Conservation (phyloP, 2,113 vertebrate species). For the Hippoglossus stenolepis region DNA sequence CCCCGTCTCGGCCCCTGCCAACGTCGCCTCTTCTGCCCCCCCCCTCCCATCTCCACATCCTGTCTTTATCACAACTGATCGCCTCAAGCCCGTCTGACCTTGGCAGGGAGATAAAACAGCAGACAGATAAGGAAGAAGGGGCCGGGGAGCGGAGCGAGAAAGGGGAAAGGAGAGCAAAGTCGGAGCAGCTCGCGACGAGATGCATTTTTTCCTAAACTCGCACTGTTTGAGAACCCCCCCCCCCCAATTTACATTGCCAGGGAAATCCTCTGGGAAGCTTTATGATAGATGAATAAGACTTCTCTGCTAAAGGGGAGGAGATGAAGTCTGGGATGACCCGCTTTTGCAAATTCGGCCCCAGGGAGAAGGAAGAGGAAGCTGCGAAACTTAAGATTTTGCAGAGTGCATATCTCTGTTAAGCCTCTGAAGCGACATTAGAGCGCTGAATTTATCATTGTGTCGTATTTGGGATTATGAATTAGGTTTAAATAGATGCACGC, state of each 20-base stretch:
- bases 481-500: constrained; percentile 37
- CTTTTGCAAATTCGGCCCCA: constrained; percentile 80
- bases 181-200: constrained; percentile 40
- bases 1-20: constrained; percentile 50
- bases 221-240: constrained; percentile 56
- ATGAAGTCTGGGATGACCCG: constrained; percentile 77
- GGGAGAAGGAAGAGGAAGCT: constrained; percentile 67
- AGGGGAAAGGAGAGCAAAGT: constrained; percentile 7
- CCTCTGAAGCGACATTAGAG: constrained; percentile 47
- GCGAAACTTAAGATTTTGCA: constrained; percentile 71
- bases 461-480: constrained; percentile 66
- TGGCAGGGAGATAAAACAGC: constrained; percentile 76
- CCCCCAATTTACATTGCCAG: constrained; percentile 67
- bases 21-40: background rate
- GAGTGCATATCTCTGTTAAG: constrained; percentile 48
- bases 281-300: constrained; percentile 79
- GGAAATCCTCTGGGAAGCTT: constrained; percentile 76
- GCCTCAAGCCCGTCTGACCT: constrained; percentile 79
- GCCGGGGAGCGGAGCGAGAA: background rate
- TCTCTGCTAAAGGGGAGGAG: constrained; percentile 59
- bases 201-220: constrained; percentile 62
- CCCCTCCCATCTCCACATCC: constrained; percentile 44
- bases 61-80: constrained; percentile 77
- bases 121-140: constrained; percentile 70
- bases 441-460: constrained; percentile 74